Evolutionary conservation across 2,797 vertebrate genomes (phyloP).

Genomic region (Muraenolepis orangiensis): DNA sequence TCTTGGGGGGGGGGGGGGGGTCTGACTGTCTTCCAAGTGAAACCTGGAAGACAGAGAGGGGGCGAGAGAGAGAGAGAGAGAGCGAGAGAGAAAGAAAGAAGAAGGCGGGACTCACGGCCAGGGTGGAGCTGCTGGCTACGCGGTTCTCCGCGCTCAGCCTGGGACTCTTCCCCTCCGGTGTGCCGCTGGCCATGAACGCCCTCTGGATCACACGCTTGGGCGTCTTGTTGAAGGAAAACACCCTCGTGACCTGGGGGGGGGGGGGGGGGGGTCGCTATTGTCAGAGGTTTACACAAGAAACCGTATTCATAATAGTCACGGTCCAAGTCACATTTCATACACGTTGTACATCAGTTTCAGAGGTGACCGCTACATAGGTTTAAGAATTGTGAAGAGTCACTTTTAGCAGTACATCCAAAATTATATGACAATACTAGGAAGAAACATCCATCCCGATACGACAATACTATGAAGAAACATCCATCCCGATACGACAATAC

Average conservation of each 20-base stretch:
- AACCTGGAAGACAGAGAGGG: background rate
- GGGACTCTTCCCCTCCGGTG: slow-evolving; percentile 81
- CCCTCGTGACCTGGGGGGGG: slow-evolving; percentile 85
- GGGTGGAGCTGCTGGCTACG: slow-evolving; percentile 78
- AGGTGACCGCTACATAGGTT: too few species aligned
- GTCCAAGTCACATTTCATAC: background rate
- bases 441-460: too few species aligned
- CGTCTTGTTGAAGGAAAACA: slow-evolving; percentile 96
- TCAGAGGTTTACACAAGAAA: background rate
- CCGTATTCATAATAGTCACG: background rate
- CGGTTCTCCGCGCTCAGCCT: slow-evolving; percentile 69
- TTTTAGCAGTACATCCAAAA: too few species aligned
- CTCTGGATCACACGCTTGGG: slow-evolving; percentile 90
- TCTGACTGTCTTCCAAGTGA: background rate
- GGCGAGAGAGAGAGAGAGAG: background rate
- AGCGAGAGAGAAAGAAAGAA: too few species aligned
- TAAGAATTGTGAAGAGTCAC: too few species aligned
- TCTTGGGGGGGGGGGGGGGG: too few species aligned
- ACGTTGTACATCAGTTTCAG: background rate
- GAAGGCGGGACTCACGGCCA: slow-evolving; percentile 79
- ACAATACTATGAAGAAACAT: too few species aligned
- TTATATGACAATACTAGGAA: too few species aligned
- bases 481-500: too few species aligned
- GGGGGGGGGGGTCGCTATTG: too few species aligned
- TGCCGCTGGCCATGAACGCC: slow-evolving; percentile 83